Percentiles rank a stretch among this genome's conserved stretches.
Conservation (phyloP, 2,888 invertebrate genomes). For the Nomada flava region DNA sequence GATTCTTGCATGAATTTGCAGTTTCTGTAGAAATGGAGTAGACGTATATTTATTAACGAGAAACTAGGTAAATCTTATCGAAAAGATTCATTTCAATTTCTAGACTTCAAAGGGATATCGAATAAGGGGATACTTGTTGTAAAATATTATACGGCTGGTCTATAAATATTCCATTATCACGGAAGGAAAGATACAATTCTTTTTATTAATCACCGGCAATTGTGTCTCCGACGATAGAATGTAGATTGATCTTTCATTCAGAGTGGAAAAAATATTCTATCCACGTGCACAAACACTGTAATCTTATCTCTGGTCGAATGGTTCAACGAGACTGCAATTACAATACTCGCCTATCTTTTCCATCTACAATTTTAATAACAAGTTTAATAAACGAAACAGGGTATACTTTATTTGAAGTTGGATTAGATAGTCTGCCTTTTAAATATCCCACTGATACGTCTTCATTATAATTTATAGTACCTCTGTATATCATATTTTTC, state of each 20-base stretch:
- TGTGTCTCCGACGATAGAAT: background rate
- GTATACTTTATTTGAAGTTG: background rate
- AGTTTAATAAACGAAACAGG: background rate
- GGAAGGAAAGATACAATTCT: background rate
- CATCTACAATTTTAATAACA: slow-evolving; percentile 14
- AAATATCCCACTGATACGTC: too few species aligned
- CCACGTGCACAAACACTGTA: slow-evolving; percentile 4
- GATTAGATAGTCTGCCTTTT: background rate
- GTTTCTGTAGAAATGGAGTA: too few species aligned
- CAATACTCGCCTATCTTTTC: background rate
- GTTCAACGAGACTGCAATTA: slow-evolving; percentile 16
- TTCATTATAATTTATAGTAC: too few species aligned
- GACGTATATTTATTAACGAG: too few species aligned
- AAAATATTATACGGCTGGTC: background rate
- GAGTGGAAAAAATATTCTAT: background rate
- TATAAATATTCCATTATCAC: background rate
- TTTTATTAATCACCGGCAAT: background rate
- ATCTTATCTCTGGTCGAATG: slow-evolving; percentile 13
- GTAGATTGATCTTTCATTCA: slow-evolving; percentile 8
- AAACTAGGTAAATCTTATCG: background rate
- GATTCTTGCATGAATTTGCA: too few species aligned
- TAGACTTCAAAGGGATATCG: background rate
- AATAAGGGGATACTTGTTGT: background rate
- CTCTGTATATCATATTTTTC: background rate
- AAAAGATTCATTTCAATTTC: background rate